phyloP scores from a whole-genome alignment of 2,888 invertebrate genomes.

The Apotomis capreana region DNA sequence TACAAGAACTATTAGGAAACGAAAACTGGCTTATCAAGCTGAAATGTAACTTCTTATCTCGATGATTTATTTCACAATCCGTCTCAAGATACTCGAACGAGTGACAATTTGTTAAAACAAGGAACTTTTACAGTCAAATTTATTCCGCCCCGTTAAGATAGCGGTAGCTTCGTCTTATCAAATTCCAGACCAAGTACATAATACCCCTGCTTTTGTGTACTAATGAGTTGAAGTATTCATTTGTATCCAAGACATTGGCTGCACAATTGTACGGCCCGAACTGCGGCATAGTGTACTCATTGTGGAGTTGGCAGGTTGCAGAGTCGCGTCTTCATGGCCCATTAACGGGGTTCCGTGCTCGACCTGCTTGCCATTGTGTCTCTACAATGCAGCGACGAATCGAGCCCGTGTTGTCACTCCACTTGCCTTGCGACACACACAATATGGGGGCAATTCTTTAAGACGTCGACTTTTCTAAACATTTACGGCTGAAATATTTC shows the following conservation, averaged over 20 bases:
- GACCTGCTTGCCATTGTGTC: conserved; percentile 43
- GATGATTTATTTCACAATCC: conserved; percentile 27
- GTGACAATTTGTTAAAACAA: conserved; percentile 29
- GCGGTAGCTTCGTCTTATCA: conserved; percentile 28
- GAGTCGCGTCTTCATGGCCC: conserved; percentile 41
- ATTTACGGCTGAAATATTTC: not conserved
- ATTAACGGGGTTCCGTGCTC: conserved; percentile 39
- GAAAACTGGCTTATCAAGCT: conserved; percentile 7
- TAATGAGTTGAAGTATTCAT: conserved; percentile 29
- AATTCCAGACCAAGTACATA: conserved; percentile 12
- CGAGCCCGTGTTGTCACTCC: conserved; percentile 43
- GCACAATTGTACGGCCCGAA: conserved; percentile 19
- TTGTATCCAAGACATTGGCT: conserved; percentile 19
- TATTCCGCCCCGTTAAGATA: conserved; percentile 33
- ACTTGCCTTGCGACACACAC: conserved; percentile 42
- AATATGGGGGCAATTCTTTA: conserved; percentile 36
- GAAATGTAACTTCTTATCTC: conserved; percentile 21
- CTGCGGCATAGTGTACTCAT: conserved; percentile 31
- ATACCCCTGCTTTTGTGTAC: conserved; percentile 24
- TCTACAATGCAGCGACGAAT: conserved; percentile 44
- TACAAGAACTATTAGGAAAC: not conserved
- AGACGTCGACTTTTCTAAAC: conserved; percentile 4
- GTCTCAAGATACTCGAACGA: conserved; percentile 10
- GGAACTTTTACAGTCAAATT: conserved; percentile 35
- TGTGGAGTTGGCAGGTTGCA: conserved; percentile 40